Conservation (phyloP, 2,888 invertebrate species). For the Augochlorella aurata region DNA sequence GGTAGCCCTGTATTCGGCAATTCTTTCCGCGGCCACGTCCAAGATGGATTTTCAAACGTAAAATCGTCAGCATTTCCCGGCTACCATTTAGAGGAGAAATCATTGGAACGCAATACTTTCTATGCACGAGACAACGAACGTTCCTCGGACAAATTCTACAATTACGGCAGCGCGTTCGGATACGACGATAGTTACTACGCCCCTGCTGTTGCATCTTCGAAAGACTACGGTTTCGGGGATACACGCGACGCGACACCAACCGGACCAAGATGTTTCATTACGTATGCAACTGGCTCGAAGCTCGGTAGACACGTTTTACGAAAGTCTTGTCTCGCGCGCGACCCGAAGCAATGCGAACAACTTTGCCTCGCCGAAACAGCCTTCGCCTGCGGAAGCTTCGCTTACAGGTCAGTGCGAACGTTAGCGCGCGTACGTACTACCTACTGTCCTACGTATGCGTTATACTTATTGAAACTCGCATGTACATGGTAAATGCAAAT, state of each 20-base stretch:
- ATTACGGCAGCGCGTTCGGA: constrained; percentile 68
- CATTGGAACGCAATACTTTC: neutral
- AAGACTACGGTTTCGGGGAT: neutral
- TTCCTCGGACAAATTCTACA: constrained; percentile 59
- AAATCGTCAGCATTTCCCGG: constrained; percentile 1
- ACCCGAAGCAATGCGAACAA: constrained; percentile 89
- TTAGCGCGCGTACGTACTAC: neutral
- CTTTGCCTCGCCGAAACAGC: constrained; percentile 88
- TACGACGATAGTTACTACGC: constrained; percentile 62
- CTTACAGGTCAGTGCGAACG: constrained; percentile 85
- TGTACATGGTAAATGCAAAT: too few relatives aligned
- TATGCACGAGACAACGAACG: constrained; percentile 43
- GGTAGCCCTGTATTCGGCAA: neutral
- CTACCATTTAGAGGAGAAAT: neutral
- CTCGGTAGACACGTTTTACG: constrained; percentile 87
- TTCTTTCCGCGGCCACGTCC: constrained; percentile 16
- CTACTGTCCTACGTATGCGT: too few relatives aligned
- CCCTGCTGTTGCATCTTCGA: neutral
- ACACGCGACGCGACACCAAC: neutral
- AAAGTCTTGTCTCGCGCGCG: constrained; percentile 86
- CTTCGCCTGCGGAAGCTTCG: constrained; percentile 90
- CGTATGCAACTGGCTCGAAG: constrained; percentile 89
- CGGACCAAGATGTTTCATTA: constrained; percentile 87
- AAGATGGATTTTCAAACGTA: constrained; percentile 13
- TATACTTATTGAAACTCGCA: neutral